phyloP scores from a whole-genome alignment of 2,113 vertebrate genomes.

The Macroglossus sobrinus region DNA sequence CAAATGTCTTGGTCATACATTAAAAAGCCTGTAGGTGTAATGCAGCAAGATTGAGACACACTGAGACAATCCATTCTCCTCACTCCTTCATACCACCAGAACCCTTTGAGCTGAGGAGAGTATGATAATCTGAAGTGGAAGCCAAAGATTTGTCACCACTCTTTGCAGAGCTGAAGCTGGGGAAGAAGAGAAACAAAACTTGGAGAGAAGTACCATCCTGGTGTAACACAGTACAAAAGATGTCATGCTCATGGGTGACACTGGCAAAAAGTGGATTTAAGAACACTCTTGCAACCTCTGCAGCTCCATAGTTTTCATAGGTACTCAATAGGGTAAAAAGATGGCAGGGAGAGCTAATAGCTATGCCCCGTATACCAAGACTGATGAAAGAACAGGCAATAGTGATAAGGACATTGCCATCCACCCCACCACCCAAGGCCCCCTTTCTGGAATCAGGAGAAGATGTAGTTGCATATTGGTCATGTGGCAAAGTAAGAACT shows the following conservation, averaged over 20 bases:
- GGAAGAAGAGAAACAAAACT: background rate
- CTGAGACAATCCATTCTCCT: background rate
- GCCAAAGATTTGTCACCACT: background rate
- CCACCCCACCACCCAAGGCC: background rate
- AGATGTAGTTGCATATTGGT: background rate
- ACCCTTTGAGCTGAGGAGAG: background rate
- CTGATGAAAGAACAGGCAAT: background rate
- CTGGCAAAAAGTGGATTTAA: background rate
- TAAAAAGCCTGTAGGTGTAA: background rate
- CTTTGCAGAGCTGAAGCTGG: background rate
- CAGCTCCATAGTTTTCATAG: background rate
- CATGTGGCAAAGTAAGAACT: background rate
- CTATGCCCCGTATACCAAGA: background rate
- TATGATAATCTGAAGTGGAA: background rate
- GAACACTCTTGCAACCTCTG: background rate
- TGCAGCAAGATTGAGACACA: background rate
- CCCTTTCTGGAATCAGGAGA: background rate
- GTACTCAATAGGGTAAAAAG: background rate
- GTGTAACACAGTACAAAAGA: background rate
- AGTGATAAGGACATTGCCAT: background rate
- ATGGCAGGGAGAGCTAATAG: background rate
- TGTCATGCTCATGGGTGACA: background rate
- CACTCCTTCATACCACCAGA: background rate
- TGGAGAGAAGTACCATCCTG: background rate
- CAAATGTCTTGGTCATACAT: background rate